Evolutionary conservation across 1,140 invertebrate species (phyloP).

Genomic region (Eciton burchellii): DNA sequence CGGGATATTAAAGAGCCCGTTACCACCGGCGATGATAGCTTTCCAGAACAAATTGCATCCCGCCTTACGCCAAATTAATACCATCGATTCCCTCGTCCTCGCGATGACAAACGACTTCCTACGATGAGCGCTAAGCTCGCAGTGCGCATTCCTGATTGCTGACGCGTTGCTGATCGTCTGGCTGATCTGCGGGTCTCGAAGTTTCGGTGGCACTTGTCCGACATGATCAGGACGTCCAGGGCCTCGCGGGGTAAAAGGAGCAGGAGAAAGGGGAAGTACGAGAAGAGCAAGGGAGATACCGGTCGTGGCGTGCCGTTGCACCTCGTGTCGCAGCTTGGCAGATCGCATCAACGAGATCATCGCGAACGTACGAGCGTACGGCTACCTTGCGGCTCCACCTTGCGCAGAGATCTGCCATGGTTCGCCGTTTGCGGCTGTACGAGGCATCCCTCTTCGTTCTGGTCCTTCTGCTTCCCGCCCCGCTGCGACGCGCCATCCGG

Average conservation of each 20-base stretch:
- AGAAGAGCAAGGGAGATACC: constrained; percentile 51
- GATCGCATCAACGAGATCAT: constrained; percentile 75
- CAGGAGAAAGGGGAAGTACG: constrained; percentile 28
- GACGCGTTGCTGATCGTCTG: background rate
- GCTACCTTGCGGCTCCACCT: constrained; percentile 54
- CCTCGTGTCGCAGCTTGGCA: constrained; percentile 42
- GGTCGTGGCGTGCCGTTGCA: constrained; percentile 41
- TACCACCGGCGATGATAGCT: constrained; percentile 20
- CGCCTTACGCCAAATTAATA: constrained; percentile 1
- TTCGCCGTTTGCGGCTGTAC: constrained; percentile 46
- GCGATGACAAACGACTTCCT: constrained; percentile 34
- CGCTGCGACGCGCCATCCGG: constrained; percentile 57
- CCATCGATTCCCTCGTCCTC: background rate
- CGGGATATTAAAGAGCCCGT: constrained; percentile 36
- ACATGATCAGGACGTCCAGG: too few species aligned
- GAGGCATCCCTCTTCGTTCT: constrained; percentile 50
- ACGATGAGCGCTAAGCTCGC: background rate
- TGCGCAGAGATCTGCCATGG: background rate
- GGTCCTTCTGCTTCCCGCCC: constrained; percentile 21
- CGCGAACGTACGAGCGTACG: constrained; percentile 63
- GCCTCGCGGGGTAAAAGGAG: too few species aligned
- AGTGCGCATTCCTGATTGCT: background rate
- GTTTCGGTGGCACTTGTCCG: constrained; percentile 29
- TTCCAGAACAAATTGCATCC: constrained; percentile 37
- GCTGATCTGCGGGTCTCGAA: background rate